Base-by-base conservation (phyloP, 2,888 invertebrate species). In the Macropis europaea region DNA sequence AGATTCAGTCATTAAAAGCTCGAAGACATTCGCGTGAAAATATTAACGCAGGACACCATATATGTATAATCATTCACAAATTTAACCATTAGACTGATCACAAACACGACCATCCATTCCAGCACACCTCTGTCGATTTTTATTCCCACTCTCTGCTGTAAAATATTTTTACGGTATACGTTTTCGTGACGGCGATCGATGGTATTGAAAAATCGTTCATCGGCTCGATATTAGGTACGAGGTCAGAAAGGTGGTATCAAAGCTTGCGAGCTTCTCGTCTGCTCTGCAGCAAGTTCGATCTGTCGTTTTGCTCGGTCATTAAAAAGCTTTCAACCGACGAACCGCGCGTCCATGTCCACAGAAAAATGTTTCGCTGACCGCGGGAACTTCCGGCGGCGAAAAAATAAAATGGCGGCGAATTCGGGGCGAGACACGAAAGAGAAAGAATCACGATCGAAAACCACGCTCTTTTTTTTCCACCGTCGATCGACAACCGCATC, bases 291-390 rank as follows among this genome's bases (percentile, higher is more conserved):
- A 56, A 69, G 57, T 62, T 70, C 73, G 76, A 67, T 57, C 70
- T 66, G 74, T 57, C 79, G 73, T 75, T 80, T 77, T 78, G 76
- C 60, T 45, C 74, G 74, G 79, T 82, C 77, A 82, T 84, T 83
- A 84, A 83, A 83, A 82, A 83, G 77, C 83, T 83, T 83, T 84
- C 83, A 83, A 76, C 67, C 66, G 67, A 48, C 62, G 70, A 70
- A 75, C 72, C 62, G 62, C 72, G 61, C 68, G 64, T 63, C 62
- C 67, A 59, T 48, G 73, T 63, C 56, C 70, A 73, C 63, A 76
- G 74, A 77, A 81, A 81, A 81, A 81, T 81, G 73, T 81, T 81
- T 81, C 76, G 73, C 22, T 67, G 67, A 69, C 76, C 81, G 48
- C 78, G 59, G 30, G 71, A 67, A 64, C 66, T 77, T 77, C 73